Base-by-base conservation (phyloP, 2,113 vertebrate species). In the Phrynosoma platyrhinos region DNA sequence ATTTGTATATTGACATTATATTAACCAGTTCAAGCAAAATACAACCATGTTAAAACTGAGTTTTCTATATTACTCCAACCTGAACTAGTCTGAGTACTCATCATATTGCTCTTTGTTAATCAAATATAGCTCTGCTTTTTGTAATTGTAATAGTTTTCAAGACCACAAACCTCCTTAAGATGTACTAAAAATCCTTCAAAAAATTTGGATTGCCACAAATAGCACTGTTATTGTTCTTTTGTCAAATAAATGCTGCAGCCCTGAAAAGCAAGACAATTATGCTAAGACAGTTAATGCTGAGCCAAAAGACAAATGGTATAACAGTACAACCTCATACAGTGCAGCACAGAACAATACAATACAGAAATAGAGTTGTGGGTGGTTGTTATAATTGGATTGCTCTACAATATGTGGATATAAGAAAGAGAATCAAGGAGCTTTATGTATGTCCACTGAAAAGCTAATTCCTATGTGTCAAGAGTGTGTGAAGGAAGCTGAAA, bases 241-340 rank as follows among this genome's bases (percentile, higher is more conserved):
- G 62, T 77, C 55, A 83, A 78, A 42, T 68, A 4, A 21, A 53
- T 36, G 62, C 69, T 83, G 30, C 64, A 83, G 75, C 23, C 10
- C 9, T 78, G 40, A 78, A 88, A 40, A 88, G 64, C n/a, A 83
- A 16, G 74, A 69, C 78, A 78, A 88, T 78, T 88, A 58, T 83
- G 68, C 62, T 55, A 82, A 47, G 68, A 74, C 79, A 82, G 58
- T 87, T 76, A 82, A 82, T 66, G 75, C 47, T 53, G 62, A 77
- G 78, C 72, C 47, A 83, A 83, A 88, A 68, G 69, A 23, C 62
- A 69, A 83, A 83, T 3, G 42, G 78, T 77, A 78, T 62, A 77
- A 88, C 76, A 30, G 30, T 79, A 68, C 62, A 79, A 66, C 5
- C 18, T 47, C 84, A 86, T 62, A 86, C 40, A 62, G 58, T 18